Evolutionary conservation across 1,140 invertebrate species (phyloP).

Genomic region (Zaprionus ornatus): DNA sequence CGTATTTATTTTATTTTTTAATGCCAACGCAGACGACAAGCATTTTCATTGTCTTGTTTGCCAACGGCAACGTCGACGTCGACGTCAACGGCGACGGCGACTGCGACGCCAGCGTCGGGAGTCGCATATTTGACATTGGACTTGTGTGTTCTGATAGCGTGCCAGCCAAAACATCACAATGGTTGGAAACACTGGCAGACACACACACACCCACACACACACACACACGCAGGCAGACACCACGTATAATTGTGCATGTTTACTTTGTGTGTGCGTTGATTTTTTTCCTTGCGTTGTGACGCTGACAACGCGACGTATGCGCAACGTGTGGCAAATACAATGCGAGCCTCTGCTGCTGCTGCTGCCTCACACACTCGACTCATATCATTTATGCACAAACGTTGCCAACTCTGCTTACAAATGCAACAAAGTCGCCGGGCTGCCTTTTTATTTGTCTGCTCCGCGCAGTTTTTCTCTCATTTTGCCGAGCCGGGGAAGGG

Average conservation of each 20-base stretch:
- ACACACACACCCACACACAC: slow-evolving; percentile 9
- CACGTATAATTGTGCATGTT: slow-evolving; percentile 75
- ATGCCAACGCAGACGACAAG: slow-evolving; percentile 61
- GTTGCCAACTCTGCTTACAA: slow-evolving; percentile 69
- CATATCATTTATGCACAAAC: slow-evolving; percentile 80
- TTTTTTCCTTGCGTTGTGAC: slow-evolving; percentile 33
- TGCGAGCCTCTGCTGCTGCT: slow-evolving; percentile 31
- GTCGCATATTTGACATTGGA: slow-evolving; percentile 81
- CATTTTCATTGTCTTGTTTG: slow-evolving; percentile 81
- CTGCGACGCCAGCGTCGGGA: slow-evolving; percentile 33
- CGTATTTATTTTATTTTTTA: slow-evolving; percentile 70
- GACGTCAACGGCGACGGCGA: not conserved
- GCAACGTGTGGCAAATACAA: slow-evolving; percentile 71
- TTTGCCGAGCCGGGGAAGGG: not conserved
- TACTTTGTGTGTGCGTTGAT: slow-evolving; percentile 65
- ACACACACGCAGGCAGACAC: slow-evolving; percentile 13
- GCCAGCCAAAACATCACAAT: slow-evolving; percentile 77
- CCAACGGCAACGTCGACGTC: slow-evolving; percentile 44
- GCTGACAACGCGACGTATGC: slow-evolving; percentile 65
- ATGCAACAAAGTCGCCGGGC: slow-evolving; percentile 63
- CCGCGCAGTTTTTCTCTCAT: slow-evolving; percentile 32
- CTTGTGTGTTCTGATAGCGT: slow-evolving; percentile 69
- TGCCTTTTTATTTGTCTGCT: slow-evolving; percentile 61
- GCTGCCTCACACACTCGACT: slow-evolving; percentile 18
- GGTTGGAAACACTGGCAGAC: slow-evolving; percentile 67